Evolutionary conservation across 1,140 invertebrate species (phyloP).

Genomic region (Leptinotarsa lineolata): DNA sequence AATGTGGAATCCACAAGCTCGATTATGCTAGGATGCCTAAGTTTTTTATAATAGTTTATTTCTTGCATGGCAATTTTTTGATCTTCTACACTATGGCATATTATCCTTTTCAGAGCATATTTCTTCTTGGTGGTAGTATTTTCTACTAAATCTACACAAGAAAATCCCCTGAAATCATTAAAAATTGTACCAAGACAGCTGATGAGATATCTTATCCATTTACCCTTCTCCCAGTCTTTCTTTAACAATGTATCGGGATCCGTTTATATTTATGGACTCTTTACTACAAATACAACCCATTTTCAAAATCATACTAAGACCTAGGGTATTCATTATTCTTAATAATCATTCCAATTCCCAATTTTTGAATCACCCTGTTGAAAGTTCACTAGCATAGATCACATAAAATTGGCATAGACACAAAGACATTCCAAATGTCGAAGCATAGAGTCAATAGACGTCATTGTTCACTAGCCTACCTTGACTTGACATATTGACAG

Average conservation of each 20-base stretch:
- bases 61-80: slow-evolving; percentile 75
- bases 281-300: slow-evolving; percentile 81
- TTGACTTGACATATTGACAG: too few relatives aligned
- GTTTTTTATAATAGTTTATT: slow-evolving; percentile 72
- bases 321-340: slow-evolving; percentile 70
- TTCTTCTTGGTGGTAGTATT: slow-evolving; percentile 70
- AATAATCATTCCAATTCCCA: background rate
- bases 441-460: too few relatives aligned
- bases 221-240: slow-evolving; percentile 81
- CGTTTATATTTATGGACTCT: slow-evolving; percentile 74
- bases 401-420: too few relatives aligned
- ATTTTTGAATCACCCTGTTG: background rate
- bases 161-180: slow-evolving; percentile 73
- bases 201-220: slow-evolving; percentile 43
- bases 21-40: slow-evolving; percentile 79
- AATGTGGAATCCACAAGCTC: slow-evolving; percentile 74
- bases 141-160: slow-evolving; percentile 79
- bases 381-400: too few relatives aligned
- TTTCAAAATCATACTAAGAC: slow-evolving; percentile 70
- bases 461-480: too few relatives aligned
- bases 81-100: slow-evolving; percentile 79
- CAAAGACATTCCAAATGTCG: too few relatives aligned
- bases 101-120: slow-evolving; percentile 82
- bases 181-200: slow-evolving; percentile 22
- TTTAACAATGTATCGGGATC: slow-evolving; percentile 69